phyloP scores from a whole-genome alignment of 2,888 invertebrate genomes.

The Parapristionchus giblindavisi region DNA sequence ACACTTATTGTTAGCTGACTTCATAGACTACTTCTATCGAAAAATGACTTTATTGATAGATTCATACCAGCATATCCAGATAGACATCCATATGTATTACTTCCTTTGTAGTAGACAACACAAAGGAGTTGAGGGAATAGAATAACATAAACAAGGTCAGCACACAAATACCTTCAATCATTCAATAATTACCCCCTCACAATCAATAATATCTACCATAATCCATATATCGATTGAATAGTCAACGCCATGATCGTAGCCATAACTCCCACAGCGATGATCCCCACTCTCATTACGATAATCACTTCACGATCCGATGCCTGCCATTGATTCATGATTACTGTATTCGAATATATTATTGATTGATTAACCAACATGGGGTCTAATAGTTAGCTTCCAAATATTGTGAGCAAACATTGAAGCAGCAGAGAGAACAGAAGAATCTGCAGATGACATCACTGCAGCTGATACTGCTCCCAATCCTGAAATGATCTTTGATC shows the following conservation, averaged over 20 bases:
- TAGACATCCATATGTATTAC: conserved; percentile 96
- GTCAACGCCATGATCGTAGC: conserved; percentile 95
- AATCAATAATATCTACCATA: conserved; percentile 82
- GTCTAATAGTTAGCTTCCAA: conserved; percentile 94
- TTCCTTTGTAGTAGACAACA: conserved; percentile 93
- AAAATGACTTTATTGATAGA: neutral
- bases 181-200: neutral
- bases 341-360: neutral
- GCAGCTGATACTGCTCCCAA: conserved; percentile 98
- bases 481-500: conserved; percentile 42
- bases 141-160: conserved; percentile 97
- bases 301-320: conserved; percentile 96
- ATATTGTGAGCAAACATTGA: conserved; percentile 99
- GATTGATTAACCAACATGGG: conserved; percentile 76
- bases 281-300: conserved; percentile 86
- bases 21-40: neutral
- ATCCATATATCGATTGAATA: conserved; percentile 94
- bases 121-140: conserved; percentile 96
- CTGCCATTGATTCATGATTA: conserved; percentile 70
- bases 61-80: conserved; percentile 69
- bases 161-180: conserved; percentile 82
- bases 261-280: conserved; percentile 88
- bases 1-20: neutral
- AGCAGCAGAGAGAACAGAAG: conserved; percentile 94
- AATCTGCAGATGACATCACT: conserved; percentile 99